A percentile compares a stretch with the other conserved stretches of the same genome.
Evolutionary conservation across 2,888 invertebrate genomes (phyloP).

Genomic region (Acanthoscelides obtectus): DNA sequence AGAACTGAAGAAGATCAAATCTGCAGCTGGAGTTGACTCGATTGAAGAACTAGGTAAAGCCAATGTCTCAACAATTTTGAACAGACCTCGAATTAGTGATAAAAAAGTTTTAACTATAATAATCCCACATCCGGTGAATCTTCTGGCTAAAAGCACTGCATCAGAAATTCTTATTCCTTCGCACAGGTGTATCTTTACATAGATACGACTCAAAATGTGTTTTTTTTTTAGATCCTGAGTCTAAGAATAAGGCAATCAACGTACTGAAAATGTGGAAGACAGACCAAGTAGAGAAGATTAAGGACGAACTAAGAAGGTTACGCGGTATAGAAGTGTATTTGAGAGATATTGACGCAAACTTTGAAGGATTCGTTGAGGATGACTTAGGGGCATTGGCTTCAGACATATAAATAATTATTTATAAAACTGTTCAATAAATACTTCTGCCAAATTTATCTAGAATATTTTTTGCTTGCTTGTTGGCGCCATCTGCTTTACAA

Average conservation of each 20-base stretch:
- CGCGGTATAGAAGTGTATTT: conserved; percentile 40
- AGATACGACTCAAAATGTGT: no score
- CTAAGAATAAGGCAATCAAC: conserved; percentile 33
- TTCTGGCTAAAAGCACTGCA: no score
- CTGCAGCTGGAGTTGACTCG: conserved; percentile 30
- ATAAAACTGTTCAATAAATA: no score
- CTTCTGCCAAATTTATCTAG: no score
- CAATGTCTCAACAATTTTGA: not conserved
- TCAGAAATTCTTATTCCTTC: no score
- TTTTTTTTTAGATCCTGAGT: conserved; percentile 26
- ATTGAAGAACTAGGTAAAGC: conserved; percentile 27
- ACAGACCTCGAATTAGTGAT: no score
- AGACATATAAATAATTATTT: not conserved
- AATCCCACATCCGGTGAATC: no score
- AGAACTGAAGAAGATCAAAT: conserved; percentile 30
- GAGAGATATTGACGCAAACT: conserved; percentile 29
- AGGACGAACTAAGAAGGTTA: conserved; percentile 37
- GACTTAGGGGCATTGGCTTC: conserved; percentile 9
- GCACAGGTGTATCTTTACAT: no score
- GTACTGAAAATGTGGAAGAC: conserved; percentile 37
- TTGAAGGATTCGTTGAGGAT: conserved; percentile 14
- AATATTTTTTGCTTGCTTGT: no score
- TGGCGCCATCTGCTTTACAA: no score
- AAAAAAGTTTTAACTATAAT: no score
- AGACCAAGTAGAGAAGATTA: conserved; percentile 40